These are phyloP conservation scores for Tarsius wallacei DNA, from an alignment of 2,797 vertebrate species.

Conservation along the genomic window DNA sequence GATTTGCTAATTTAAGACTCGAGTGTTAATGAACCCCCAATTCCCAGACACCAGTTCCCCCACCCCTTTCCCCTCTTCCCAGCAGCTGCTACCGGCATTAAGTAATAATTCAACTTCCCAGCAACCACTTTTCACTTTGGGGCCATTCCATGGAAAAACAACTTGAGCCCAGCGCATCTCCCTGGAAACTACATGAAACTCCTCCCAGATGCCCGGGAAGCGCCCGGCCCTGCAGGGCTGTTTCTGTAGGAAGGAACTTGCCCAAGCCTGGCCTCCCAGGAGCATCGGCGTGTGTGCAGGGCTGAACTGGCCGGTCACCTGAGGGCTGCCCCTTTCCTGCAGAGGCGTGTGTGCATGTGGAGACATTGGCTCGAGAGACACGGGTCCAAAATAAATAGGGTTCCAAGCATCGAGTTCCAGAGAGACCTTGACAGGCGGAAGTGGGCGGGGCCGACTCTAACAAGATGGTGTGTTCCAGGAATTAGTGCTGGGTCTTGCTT, in stretches of 20 bases:
- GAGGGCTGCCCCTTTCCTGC: neutral
- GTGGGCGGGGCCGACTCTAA: neutral
- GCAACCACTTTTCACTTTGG: slow-evolving; percentile 40
- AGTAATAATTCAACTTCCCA: slow-evolving; percentile 71
- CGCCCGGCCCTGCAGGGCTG: slow-evolving; percentile 62
- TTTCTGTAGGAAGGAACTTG: neutral
- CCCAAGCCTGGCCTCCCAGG: neutral
- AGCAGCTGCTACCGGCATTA: slow-evolving; percentile 78
- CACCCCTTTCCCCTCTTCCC: slow-evolving; percentile 43
- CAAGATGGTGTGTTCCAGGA: neutral
- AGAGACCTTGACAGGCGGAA: neutral
- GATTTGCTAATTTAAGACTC: slow-evolving; percentile 90
- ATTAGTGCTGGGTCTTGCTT: neutral
- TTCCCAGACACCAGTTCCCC: slow-evolving; percentile 67
- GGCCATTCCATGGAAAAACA: slow-evolving; percentile 63
- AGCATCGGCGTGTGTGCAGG: accelerated
- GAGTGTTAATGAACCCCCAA: slow-evolving; percentile 84
- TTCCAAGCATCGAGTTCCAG: neutral
- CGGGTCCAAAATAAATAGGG: neutral
- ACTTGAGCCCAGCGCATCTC: slow-evolving; percentile 13
- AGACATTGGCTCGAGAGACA: neutral
- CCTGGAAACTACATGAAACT: slow-evolving; percentile 53
- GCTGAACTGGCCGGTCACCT: neutral
- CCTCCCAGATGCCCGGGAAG: slow-evolving; percentile 63
- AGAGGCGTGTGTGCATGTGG: neutral